Evolutionary conservation across 35 echinoderm and acorn worm species (phyloP).

Genomic region (Heliocidaris tuberculata): DNA sequence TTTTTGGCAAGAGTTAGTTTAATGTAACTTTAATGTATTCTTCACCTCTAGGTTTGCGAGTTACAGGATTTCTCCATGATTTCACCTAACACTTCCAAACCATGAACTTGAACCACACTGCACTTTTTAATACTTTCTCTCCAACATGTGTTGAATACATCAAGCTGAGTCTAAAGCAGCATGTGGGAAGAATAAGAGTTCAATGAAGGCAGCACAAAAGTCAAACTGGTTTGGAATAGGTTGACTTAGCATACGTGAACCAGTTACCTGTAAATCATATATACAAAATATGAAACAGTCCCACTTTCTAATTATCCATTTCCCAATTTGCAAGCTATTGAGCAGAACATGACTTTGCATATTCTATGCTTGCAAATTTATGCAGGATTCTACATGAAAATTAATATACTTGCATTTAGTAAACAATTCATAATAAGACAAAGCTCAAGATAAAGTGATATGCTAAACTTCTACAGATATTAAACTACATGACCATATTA

Average conservation of each 20-base stretch:
- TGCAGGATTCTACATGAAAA: too few species aligned
- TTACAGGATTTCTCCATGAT: not conserved
- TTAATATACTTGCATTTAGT: too few species aligned
- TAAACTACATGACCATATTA: not conserved
- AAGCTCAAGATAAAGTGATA: too few species aligned
- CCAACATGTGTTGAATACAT: constrained; percentile 4
- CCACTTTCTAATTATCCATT: too few species aligned
- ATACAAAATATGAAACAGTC: too few species aligned
- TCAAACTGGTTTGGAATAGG: not conserved
- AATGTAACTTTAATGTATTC: not conserved
- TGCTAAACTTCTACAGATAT: too few species aligned
- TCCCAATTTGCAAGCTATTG: too few species aligned
- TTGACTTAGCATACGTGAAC: too few species aligned
- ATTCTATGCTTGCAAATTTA: too few species aligned
- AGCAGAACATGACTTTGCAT: too few species aligned
- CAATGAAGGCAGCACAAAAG: not conserved
- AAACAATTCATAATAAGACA: too few species aligned
- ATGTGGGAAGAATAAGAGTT: not conserved
- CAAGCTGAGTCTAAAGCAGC: not conserved
- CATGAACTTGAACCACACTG: not conserved
- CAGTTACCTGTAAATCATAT: too few species aligned
- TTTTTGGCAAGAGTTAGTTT: not conserved
- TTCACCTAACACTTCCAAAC: not conserved
- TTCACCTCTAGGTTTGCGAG: not conserved
- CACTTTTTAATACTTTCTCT: not conserved